Conservation (phyloP, 1,140 invertebrate species). For the Cotesia chilonis region DNA sequence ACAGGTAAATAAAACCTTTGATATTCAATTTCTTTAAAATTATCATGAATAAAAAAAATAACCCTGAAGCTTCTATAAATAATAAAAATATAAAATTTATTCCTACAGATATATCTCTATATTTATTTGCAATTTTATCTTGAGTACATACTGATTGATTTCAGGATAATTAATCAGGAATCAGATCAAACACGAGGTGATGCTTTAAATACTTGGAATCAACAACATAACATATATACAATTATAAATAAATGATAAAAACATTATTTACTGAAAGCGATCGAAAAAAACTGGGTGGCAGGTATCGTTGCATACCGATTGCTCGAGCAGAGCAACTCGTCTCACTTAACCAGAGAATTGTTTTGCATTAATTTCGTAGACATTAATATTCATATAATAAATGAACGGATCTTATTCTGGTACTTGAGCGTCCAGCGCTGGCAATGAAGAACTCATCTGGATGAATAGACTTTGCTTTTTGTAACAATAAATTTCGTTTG, state of each 20-base stretch:
- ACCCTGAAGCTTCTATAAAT: neutral
- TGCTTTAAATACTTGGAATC: constrained; percentile 49
- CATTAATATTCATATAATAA: constrained; percentile 57
- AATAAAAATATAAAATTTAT: too few relatives aligned
- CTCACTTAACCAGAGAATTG: constrained; percentile 29
- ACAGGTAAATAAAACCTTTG: neutral
- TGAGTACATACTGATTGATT: constrained; percentile 52
- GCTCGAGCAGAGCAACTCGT: constrained; percentile 33
- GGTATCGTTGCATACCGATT: constrained; percentile 46
- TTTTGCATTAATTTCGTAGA: constrained; percentile 51
- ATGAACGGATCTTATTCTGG: constrained; percentile 34
- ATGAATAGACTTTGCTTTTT: constrained; percentile 44
- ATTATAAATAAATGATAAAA: constrained; percentile 43
- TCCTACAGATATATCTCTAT: too few relatives aligned
- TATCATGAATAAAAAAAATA: neutral
- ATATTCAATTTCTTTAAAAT: neutral
- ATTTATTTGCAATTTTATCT: constrained; percentile 16
- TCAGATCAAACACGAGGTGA: constrained; percentile 7
- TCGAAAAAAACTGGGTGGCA: constrained; percentile 49
- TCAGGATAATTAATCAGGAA: constrained; percentile 57
- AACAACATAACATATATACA: constrained; percentile 38
- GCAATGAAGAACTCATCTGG: constrained; percentile 48
- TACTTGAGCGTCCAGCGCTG: constrained; percentile 33
- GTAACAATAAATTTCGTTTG: neutral
- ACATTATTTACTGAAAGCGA: constrained; percentile 37